phyloP scores from a whole-genome alignment of 2,888 invertebrate species.

The Elysia crispata region DNA sequence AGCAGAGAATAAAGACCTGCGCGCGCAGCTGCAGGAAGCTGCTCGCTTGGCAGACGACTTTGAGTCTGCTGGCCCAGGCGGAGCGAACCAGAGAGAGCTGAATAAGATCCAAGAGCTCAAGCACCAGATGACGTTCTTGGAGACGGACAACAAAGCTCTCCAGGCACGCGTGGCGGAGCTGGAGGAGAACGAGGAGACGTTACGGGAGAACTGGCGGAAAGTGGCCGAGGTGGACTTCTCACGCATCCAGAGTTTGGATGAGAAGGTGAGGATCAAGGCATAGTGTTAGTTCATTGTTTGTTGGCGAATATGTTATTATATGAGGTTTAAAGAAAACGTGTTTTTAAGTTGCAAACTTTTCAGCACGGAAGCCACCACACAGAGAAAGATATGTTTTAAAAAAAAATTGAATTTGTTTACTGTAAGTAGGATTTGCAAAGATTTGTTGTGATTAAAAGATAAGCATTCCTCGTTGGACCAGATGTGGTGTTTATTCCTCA shows the following conservation, averaged over 20 bases:
- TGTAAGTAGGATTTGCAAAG: too few species aligned
- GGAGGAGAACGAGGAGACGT: conserved; percentile 68
- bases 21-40: conserved; percentile 56
- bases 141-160: conserved; percentile 62
- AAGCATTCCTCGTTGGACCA: too few species aligned
- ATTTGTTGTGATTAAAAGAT: too few species aligned
- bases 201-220: conserved; percentile 68
- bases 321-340: too few species aligned
- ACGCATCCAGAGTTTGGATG: conserved; percentile 63
- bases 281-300: too few species aligned
- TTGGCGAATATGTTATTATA: too few species aligned
- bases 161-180: conserved; percentile 64
- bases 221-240: conserved; percentile 70
- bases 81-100: conserved; percentile 47
- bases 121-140: conserved; percentile 59
- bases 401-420: too few species aligned
- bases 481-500: too few species aligned
- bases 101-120: conserved; percentile 60
- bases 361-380: too few species aligned
- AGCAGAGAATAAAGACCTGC: conserved; percentile 60
- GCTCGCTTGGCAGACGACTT: conserved; percentile 27
- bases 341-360: too few species aligned
- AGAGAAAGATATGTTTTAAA: too few species aligned
- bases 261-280: conserved; percentile 64
- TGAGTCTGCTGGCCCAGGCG: conserved; percentile 1